A percentile compares a stretch with the other conserved stretches of the same genome.
Conservation (phyloP, 2,113 vertebrate genomes). For the Mola mola region DNA sequence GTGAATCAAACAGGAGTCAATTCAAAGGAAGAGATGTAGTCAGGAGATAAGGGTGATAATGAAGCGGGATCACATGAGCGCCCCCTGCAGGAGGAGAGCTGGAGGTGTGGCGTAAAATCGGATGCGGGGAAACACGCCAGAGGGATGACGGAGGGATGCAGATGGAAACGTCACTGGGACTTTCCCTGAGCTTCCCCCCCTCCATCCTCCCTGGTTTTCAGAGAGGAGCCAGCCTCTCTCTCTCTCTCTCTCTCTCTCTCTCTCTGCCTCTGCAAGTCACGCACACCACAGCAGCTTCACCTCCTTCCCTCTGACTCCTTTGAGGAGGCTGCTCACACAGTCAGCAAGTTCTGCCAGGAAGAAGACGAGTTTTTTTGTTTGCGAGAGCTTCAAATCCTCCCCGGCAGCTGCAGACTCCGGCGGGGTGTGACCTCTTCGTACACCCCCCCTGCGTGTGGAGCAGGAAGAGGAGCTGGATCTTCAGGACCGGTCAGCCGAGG, state of each 20-base stretch:
- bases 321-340: slow-evolving; percentile 15
- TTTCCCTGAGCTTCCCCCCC: slow-evolving; percentile 48
- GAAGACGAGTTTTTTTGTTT: not conserved
- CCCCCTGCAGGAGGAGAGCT: not conserved
- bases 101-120: slow-evolving; percentile 15
- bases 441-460: too few relatives aligned
- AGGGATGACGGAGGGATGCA: slow-evolving; percentile 40
- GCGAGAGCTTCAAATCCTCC: too few relatives aligned
- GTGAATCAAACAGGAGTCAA: slow-evolving; percentile 40
- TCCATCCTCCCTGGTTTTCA: not conserved
- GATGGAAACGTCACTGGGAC: slow-evolving; percentile 63
- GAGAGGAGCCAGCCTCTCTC: too few relatives aligned
- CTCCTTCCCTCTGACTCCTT: slow-evolving; percentile 32
- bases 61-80: too few relatives aligned
- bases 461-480: not conserved
- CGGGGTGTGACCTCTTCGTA: too few relatives aligned
- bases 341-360: slow-evolving; percentile 10
- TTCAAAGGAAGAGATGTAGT: slow-evolving; percentile 26
- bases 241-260: too few relatives aligned
- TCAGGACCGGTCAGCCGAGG: slow-evolving; percentile 13
- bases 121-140: slow-evolving; percentile 27
- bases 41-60: too few relatives aligned
- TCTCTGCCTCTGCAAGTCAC: slow-evolving; percentile 38
- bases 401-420: too few relatives aligned
- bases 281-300: slow-evolving; percentile 35